These are phyloP conservation scores for Platorchestia sp. DNA, from an alignment of 1,140 invertebrate genomes.

Conservation along the genomic window DNA sequence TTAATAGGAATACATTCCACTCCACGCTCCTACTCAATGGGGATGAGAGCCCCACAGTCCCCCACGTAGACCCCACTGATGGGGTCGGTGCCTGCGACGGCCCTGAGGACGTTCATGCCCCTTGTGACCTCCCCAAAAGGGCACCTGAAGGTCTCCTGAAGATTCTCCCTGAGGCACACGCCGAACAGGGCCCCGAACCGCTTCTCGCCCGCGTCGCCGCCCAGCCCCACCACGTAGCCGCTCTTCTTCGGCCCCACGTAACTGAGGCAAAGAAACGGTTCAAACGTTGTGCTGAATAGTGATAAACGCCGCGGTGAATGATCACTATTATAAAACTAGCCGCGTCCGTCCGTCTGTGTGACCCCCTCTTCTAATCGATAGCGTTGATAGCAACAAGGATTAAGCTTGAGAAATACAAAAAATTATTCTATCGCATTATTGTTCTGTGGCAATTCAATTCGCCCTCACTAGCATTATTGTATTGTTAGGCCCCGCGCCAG, in stretches of 20 bases:
- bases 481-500: too few relatives aligned
- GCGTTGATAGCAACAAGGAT: too few relatives aligned
- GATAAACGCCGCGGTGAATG: background rate
- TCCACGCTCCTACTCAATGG: background rate
- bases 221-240: conserved; percentile 5
- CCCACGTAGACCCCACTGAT: conserved; percentile 56
- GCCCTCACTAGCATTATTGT: too few relatives aligned
- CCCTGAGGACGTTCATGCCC: conserved; percentile 57
- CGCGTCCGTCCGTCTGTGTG: too few relatives aligned
- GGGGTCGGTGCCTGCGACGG: conserved; percentile 55
- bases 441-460: too few relatives aligned
- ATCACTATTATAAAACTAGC: too few relatives aligned
- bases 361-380: too few relatives aligned
- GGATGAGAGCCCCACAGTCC: conserved; percentile 59
- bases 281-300: background rate
- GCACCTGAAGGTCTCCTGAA: conserved; percentile 40
- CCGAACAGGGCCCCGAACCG: conserved; percentile 60
- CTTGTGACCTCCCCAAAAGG: conserved; percentile 59
- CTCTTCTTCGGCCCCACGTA: conserved; percentile 54
- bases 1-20: background rate
- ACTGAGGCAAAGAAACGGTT: background rate
- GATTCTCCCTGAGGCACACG: conserved; percentile 60
- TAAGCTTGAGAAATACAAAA: too few relatives aligned
- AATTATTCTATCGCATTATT: too few relatives aligned
- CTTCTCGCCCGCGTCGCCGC: conserved; percentile 54